Base-by-base conservation (phyloP, 2,113 vertebrate genomes). In the Halcyon senegalensis region DNA sequence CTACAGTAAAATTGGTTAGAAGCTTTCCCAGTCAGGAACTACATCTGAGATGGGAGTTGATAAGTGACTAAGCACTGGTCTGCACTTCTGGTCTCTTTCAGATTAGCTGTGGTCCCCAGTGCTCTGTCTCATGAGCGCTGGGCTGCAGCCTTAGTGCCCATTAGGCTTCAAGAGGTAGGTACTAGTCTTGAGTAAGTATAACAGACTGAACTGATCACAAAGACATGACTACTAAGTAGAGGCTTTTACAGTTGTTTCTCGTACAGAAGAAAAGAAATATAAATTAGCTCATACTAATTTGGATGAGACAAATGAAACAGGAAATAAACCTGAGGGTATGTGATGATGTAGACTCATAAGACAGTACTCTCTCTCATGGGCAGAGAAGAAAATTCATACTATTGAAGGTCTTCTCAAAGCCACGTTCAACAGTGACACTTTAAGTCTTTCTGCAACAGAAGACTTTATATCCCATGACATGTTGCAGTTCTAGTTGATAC, bases 141-240 rank as follows among this genome's bases (percentile, higher is more conserved):
- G 55, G 33, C 37, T 79, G 37, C 53, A 63, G 23, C 16, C 11
- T 25, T 25, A 17, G 10, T 19, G 5, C n/a, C 25, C 21, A 5
- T 25, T 11, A 25, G 35, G 39, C 18, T 68, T 28, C 53, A 13
- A 2, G 2, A 55, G 23, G 46, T 13, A 56, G 53, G 27, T 59
- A 11, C n/a, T 6, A 37, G 27, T 7, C 31, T n/a, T 5, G 1
- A 7, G 28, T 43, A 44, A 66, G 21, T 50, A 6, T 6, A 78
- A 10, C 31, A 48, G 53, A 10, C 27, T 0, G 0, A 84, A 33
- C 10, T 37, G 43, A 30, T 58, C 48, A 44, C 5, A 12, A 4
- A 43, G 59, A 58, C 0, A 0, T 9, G 51, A 39, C 24, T 91
- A 60, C 35, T 62, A 59, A 60, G 20, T 2, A 72, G 9, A 53